Conservation (phyloP, 2,888 invertebrate genomes). For the Adelognathus sp. region DNA sequence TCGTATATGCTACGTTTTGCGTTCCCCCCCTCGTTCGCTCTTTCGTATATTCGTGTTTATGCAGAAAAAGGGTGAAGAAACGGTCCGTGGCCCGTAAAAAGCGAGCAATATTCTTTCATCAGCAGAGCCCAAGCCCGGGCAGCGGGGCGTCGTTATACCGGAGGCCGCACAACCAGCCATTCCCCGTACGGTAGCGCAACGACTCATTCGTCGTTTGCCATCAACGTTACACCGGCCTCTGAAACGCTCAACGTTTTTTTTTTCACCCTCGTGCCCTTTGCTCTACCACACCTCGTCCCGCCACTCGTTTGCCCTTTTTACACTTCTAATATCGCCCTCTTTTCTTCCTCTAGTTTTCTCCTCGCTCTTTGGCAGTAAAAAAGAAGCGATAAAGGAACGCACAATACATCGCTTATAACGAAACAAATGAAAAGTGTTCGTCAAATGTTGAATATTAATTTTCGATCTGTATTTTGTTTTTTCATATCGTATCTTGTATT, state of each 20-base stretch:
- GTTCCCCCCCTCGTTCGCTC: not conserved
- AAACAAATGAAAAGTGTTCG: slow-evolving; percentile 2
- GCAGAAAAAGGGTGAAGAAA: slow-evolving; percentile 29
- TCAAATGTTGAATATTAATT: slow-evolving; percentile 25
- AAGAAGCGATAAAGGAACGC: slow-evolving; percentile 46
- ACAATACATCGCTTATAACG: slow-evolving; percentile 15
- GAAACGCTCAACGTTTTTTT: slow-evolving; percentile 17
- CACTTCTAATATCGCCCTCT: slow-evolving; percentile 74
- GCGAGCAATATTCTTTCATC: slow-evolving; percentile 76
- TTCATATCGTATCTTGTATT: not conserved
- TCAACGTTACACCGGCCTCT: slow-evolving; percentile 65
- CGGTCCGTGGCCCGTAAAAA: slow-evolving; percentile 69
- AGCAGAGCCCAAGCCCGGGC: slow-evolving; percentile 60
- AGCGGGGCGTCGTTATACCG: slow-evolving; percentile 72
- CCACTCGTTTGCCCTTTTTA: slow-evolving; percentile 67
- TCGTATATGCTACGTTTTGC: not conserved
- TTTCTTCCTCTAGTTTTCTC: slow-evolving; percentile 5
- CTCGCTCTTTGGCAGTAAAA: slow-evolving; percentile 39
- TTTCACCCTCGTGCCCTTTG: not conserved
- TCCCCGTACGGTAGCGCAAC: slow-evolving; percentile 54
- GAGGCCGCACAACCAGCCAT: slow-evolving; percentile 40
- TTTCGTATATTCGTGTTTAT: slow-evolving; percentile 20
- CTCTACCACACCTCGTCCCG: slow-evolving; percentile 54
- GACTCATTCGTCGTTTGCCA: slow-evolving; percentile 72
- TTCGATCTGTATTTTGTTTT: not conserved